Evolutionary conservation across 1,140 invertebrate species (phyloP).

Genomic region (Diorhabda sublineata): DNA sequence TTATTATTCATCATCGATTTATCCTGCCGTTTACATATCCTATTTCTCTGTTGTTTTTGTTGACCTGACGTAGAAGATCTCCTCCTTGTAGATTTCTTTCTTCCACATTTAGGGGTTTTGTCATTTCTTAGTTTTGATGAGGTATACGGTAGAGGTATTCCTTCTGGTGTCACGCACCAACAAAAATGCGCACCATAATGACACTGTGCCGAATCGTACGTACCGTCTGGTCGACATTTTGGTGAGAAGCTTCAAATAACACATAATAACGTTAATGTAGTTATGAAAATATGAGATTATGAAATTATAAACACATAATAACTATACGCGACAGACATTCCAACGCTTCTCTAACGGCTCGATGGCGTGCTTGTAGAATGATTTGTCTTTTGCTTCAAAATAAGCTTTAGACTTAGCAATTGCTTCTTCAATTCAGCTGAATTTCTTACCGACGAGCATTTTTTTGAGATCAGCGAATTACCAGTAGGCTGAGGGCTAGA

Average conservation of each 20-base stretch:
- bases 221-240: slow-evolving; percentile 73
- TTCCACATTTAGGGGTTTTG: slow-evolving; percentile 61
- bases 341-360: not conserved
- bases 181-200: slow-evolving; percentile 70
- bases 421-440: not conserved
- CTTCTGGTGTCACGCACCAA: slow-evolving; percentile 79
- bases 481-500: too few relatives aligned
- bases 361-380: too few relatives aligned
- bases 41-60: slow-evolving; percentile 32
- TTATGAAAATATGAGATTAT: not conserved
- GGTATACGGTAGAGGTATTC: slow-evolving; percentile 72
- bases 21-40: slow-evolving; percentile 67
- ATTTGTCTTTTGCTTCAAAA: too few relatives aligned
- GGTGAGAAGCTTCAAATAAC: slow-evolving; percentile 47
- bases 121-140: slow-evolving; percentile 56
- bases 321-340: not conserved
- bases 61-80: slow-evolving; percentile 26
- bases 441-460: too few relatives aligned
- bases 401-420: not conserved
- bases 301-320: not conserved
- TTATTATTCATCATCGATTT: slow-evolving; percentile 76
- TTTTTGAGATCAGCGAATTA: too few relatives aligned
- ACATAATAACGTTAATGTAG: slow-evolving; percentile 1
- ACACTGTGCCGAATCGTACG: slow-evolving; percentile 80
- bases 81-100: slow-evolving; percentile 32